Evolutionary conservation across 2,113 vertebrate genomes (phyloP), one percentile per base, ranked within the genome.

Genomic region (Brienomyrus longianalis): DNA sequence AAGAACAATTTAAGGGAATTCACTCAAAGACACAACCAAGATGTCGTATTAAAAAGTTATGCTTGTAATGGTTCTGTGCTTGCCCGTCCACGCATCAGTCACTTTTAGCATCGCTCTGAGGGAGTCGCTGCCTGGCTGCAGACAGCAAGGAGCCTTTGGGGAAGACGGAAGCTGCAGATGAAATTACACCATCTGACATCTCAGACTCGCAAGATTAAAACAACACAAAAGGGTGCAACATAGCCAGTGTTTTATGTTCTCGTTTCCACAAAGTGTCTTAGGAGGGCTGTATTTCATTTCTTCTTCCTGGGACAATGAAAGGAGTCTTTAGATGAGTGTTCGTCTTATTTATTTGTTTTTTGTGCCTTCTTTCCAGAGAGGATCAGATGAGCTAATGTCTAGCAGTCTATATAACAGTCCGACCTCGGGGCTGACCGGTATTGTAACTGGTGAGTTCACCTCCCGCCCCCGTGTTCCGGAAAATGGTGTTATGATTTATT

Each of bases 361-460:
- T 43, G 35, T 88, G 83, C 90, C 83, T 91, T 50, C 89, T 91
- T 91, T 94, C 89, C 95, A 99, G 98, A 98, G 98, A 96, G 98
- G 98, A 97, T 98, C 98, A 94, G 98, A 99, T 91, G 98, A 99
- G 96, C 96, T 99, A 95, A 95, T 98, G 95, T 97, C 97, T 93
- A 95, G 97, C 94, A 97, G 96, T 97, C 96, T 98, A 95, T 98
- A 98, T 96, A 99, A 95, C 97, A 98, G 97, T 95, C 96, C 98
- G 91, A 98, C 96, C 95, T 98, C 98, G 94, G 98, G 96, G 92
- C 97, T 98, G 96, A 99, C 97, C 95, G 97, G 97, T 95, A 96
- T 97, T 93, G 96, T 98, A 94, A 98, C 97, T 93, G 98, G 98
- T 99, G 96, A 97, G 98, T 97, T 92, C 90, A n/a, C 85, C 39